Conservation (phyloP, 2,888 invertebrate species). For the Drosophila conformis region DNA sequence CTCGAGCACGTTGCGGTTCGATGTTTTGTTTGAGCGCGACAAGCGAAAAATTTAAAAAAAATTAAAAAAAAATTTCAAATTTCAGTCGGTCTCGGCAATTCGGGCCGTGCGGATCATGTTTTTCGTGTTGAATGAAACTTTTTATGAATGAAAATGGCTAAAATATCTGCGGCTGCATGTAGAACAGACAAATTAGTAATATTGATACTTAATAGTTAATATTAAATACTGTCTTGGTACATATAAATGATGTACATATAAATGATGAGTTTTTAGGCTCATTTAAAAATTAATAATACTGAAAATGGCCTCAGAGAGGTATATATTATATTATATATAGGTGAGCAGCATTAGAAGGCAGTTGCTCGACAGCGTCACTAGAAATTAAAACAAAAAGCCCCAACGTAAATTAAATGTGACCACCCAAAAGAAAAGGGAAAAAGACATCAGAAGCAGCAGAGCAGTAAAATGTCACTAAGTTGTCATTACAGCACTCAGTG, state of each 20-base stretch:
- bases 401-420: slow-evolving; percentile 65
- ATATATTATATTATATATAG: background rate
- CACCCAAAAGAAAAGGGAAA: slow-evolving; percentile 38
- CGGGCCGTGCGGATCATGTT: no score
- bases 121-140: no score
- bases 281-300: background rate
- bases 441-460: slow-evolving; percentile 2
- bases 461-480: background rate
- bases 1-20: no score
- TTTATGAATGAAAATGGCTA: no score
- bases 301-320: background rate
- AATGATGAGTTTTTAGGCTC: background rate
- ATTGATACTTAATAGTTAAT: background rate
- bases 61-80: no score
- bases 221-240: background rate
- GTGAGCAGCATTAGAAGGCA: background rate
- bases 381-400: slow-evolving; percentile 73
- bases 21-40: no score
- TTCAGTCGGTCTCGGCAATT: no score
- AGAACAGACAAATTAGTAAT: no score
- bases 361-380: slow-evolving; percentile 42
- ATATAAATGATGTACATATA: background rate
- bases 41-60: no score
- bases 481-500: background rate
- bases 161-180: no score